Evolutionary conservation across 1,140 invertebrate species (phyloP).

Genomic region (Apis laboriosa): DNA sequence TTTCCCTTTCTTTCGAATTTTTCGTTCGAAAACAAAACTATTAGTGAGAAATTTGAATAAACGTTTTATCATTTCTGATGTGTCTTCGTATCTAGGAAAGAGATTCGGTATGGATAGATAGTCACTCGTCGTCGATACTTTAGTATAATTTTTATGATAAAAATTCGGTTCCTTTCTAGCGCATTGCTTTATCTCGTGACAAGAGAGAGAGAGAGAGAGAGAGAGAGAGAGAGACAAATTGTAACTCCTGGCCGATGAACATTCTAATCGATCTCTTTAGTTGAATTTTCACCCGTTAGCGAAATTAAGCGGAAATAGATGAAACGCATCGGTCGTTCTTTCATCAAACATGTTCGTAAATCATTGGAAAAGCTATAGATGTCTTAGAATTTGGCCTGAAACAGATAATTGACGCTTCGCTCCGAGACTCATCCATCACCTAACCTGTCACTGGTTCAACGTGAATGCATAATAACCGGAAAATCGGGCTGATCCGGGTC

Average conservation of each 20-base stretch:
- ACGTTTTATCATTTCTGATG: no score
- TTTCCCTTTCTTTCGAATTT: no score
- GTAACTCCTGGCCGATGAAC: background rate
- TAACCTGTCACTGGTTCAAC: background rate
- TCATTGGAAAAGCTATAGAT: conserved; percentile 20
- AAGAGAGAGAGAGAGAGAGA: no score
- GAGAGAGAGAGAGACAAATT: no score
- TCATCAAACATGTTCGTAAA: conserved; percentile 37
- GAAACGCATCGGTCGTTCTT: background rate
- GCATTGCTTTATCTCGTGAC: background rate
- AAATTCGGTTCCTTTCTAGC: background rate
- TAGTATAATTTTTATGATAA: background rate
- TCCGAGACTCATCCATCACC: conserved; percentile 30
- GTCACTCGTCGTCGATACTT: no score
- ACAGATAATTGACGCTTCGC: conserved; percentile 31
- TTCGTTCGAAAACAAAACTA: no score
- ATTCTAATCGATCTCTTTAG: conserved; percentile 6
- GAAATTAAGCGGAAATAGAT: conserved; percentile 34
- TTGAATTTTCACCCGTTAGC: conserved; percentile 9
- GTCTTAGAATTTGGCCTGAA: conserved; percentile 31
- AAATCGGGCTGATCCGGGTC: conserved; percentile 24
- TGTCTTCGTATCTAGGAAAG: no score
- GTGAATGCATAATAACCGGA: conserved; percentile 37
- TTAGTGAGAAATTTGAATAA: no score
- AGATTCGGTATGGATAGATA: no score